phyloP scores from a whole-genome alignment of 53 echinoderm and acorn worm genomes.

The Astropecten irregularis region DNA sequence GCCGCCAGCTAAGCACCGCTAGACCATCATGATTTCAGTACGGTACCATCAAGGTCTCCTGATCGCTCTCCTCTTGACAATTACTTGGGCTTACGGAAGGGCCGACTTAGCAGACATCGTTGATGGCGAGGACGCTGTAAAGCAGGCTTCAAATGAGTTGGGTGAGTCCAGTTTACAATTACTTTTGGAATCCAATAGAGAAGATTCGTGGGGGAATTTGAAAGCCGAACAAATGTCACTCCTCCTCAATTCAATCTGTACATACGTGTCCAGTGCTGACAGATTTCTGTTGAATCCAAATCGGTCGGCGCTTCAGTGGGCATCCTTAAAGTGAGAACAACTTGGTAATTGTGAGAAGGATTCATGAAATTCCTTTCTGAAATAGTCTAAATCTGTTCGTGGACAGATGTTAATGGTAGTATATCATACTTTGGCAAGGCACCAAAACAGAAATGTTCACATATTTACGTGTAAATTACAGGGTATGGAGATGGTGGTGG shows the following conservation, averaged over 20 bases:
- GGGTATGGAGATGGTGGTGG: no score
- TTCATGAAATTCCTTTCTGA: no score
- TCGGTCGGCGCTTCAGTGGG: background rate
- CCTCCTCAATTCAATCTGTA: background rate
- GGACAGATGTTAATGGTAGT: no score
- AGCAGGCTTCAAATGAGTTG: slow-evolving; percentile 28
- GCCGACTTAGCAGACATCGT: slow-evolving; percentile 29
- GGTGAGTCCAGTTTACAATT: slow-evolving; percentile 12
- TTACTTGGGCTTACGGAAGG: slow-evolving; percentile 10
- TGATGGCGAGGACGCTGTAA: slow-evolving; percentile 3
- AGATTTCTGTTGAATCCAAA: background rate
- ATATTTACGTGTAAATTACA: no score
- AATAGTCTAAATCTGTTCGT: no score
- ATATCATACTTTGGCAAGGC: no score
- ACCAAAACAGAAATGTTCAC: no score
- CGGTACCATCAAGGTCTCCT: slow-evolving; percentile 13
- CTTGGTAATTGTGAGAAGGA: no score
- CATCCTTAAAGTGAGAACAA: background rate
- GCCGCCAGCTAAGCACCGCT: background rate
- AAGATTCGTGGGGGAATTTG: no score
- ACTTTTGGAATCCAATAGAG: no score
- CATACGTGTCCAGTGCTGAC: background rate
- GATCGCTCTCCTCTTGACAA: slow-evolving; percentile 5
- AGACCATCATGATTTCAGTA: slow-evolving; percentile 13
- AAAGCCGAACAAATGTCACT: background rate